phyloP scores from a whole-genome alignment of 1,140 invertebrate genomes.

The Steinernema feltiae region DNA sequence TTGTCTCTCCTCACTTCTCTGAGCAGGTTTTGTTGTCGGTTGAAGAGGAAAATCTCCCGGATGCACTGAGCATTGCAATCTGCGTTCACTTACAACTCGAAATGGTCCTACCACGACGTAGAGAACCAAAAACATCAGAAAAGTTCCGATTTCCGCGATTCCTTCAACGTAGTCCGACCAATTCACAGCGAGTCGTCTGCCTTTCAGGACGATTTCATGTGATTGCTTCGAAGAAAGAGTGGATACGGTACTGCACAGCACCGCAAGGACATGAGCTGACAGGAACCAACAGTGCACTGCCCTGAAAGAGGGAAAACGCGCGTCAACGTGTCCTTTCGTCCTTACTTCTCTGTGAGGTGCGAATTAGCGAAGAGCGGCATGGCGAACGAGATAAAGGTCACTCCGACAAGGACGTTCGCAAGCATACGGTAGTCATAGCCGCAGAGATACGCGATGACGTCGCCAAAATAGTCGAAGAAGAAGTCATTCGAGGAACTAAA shows the following conservation, averaged over 20 bases:
- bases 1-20: not conserved
- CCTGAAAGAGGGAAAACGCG: too few relatives aligned
- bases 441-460: not conserved
- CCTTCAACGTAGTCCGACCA: not conserved
- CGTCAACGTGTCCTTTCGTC: too few relatives aligned
- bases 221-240: not conserved
- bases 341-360: not conserved
- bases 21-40: not conserved
- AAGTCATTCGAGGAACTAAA: not conserved
- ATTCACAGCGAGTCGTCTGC: not conserved
- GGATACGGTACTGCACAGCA: not conserved
- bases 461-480: not conserved
- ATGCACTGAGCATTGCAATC: not conserved
- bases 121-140: not conserved
- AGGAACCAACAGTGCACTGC: not conserved
- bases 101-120: not conserved
- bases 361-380: not conserved
- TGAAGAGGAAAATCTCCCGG: not conserved
- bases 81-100: not conserved
- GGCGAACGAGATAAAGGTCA: not conserved
- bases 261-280: not conserved
- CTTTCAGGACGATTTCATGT: not conserved
- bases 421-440: slow-evolving; percentile 11
- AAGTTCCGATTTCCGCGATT: not conserved
- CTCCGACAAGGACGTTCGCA: not conserved